phyloP scores from a whole-genome alignment of 2,797 vertebrate species.

The Parauchenoglanis punctatus region DNA sequence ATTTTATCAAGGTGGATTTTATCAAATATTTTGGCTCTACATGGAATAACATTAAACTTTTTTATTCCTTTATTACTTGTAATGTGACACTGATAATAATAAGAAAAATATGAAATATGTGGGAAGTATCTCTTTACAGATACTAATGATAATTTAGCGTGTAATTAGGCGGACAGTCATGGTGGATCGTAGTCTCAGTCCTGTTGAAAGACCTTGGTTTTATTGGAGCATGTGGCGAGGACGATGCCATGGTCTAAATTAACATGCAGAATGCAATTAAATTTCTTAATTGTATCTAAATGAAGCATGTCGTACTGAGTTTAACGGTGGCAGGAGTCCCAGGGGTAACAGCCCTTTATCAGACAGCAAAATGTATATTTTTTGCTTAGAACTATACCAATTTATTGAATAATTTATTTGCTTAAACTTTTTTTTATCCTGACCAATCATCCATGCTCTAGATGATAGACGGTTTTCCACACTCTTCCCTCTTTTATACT shows the following conservation, averaged over 20 bases:
- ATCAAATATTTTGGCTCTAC: background rate
- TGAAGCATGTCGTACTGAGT: slow-evolving; percentile 20
- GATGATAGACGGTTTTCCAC: background rate
- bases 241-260: slow-evolving; percentile 29
- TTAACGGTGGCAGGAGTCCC: background rate
- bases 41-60: background rate
- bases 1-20: background rate
- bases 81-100: background rate
- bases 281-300: slow-evolving; percentile 45
- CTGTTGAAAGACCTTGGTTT: slow-evolving; percentile 38
- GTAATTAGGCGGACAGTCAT: slow-evolving; percentile 17
- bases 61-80: background rate
- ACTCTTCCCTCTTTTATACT: background rate
- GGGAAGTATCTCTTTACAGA: slow-evolving; percentile 23
- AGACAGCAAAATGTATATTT: background rate
- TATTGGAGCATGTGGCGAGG: slow-evolving; percentile 22
- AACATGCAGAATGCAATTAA: slow-evolving; percentile 47
- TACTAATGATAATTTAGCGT: slow-evolving; percentile 8
- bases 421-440: background rate
- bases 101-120: slow-evolving; percentile 5
- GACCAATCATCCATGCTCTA: background rate
- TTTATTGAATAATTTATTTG: background rate
- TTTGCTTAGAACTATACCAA: background rate
- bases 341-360: background rate
- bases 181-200: background rate